Conservation (phyloP, 2,888 invertebrate species). For the Sesia apiformis region DNA sequence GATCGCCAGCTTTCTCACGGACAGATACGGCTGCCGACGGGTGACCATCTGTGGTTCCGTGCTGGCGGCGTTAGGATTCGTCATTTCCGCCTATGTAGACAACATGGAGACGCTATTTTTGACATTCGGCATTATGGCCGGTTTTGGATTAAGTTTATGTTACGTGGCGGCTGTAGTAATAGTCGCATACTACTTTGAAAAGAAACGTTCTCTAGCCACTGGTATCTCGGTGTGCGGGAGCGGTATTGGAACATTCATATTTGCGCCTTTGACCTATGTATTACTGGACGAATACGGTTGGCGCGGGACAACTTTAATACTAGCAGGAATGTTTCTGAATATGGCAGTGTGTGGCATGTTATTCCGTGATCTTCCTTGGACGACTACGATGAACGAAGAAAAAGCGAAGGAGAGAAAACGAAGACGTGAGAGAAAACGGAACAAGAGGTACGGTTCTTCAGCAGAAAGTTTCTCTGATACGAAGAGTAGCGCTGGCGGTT, state of each 20-base stretch:
- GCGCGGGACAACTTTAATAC: conserved; percentile 87
- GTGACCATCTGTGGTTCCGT: conserved; percentile 87
- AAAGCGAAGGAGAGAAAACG: conserved; percentile 77
- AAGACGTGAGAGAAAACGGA: conserved; percentile 72
- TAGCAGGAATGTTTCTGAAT: conserved; percentile 87
- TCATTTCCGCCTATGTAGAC: conserved; percentile 82
- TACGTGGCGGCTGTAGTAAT: conserved; percentile 94
- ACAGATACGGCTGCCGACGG: conserved; percentile 86
- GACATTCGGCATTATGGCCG: conserved; percentile 88
- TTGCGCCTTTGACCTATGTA: conserved; percentile 85
- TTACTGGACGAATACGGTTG: conserved; percentile 86
- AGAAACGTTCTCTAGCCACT: conserved; percentile 87
- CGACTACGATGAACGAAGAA: conserved; percentile 73
- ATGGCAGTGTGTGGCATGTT: conserved; percentile 87
- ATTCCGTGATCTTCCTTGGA: conserved; percentile 81
- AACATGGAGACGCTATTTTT: conserved; percentile 86
- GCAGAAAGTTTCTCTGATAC: conserved; percentile 81
- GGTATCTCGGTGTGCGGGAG: conserved; percentile 91
- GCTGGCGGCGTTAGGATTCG: conserved; percentile 83
- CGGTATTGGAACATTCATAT: conserved; percentile 91
- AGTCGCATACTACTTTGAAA: conserved; percentile 92
- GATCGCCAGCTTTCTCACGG: conserved; percentile 87
- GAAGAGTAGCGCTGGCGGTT: conserved; percentile 78
- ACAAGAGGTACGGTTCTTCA: conserved; percentile 76
- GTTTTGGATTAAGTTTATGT: conserved; percentile 88